phyloP scores from a whole-genome alignment of 2,113 vertebrate species.

The Xiphophorus couchianus region DNA sequence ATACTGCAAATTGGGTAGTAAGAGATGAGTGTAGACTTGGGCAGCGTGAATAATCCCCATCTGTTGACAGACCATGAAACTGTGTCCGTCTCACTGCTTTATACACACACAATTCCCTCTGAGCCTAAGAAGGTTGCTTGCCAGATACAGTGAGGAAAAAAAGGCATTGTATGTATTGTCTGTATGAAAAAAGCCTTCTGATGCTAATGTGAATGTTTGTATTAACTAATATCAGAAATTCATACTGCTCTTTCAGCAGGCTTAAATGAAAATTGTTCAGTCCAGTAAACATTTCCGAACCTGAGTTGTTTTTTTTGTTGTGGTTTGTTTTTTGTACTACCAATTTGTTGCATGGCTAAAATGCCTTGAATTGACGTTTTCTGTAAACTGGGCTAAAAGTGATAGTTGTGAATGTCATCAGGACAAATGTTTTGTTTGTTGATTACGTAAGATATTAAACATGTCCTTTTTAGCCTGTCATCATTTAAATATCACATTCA shows the following conservation, averaged over 20 bases:
- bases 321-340: background rate
- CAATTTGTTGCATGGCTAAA: background rate
- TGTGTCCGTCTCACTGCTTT: conserved; percentile 31
- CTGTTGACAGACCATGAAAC: conserved; percentile 57
- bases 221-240: conserved; percentile 8
- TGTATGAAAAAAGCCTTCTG: conserved; percentile 15
- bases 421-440: background rate
- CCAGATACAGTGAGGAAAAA: conserved; percentile 16
- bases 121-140: conserved; percentile 20
- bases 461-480: background rate
- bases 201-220: conserved; percentile 5
- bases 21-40: conserved; percentile 29
- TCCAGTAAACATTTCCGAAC: background rate
- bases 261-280: background rate
- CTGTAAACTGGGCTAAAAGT: background rate
- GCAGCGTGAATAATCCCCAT: conserved; percentile 67
- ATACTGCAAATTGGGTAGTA: conserved; percentile 34
- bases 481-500: background rate
- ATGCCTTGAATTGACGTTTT: background rate
- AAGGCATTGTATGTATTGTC: conserved; percentile 17
- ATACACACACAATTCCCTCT: conserved; percentile 17
- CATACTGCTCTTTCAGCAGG: conserved; percentile 19
- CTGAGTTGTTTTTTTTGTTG: background rate
- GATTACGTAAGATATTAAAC: background rate
- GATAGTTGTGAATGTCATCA: background rate